Conservation (phyloP, 1,140 invertebrate species). For the Oryzaephilus surinamensis region DNA sequence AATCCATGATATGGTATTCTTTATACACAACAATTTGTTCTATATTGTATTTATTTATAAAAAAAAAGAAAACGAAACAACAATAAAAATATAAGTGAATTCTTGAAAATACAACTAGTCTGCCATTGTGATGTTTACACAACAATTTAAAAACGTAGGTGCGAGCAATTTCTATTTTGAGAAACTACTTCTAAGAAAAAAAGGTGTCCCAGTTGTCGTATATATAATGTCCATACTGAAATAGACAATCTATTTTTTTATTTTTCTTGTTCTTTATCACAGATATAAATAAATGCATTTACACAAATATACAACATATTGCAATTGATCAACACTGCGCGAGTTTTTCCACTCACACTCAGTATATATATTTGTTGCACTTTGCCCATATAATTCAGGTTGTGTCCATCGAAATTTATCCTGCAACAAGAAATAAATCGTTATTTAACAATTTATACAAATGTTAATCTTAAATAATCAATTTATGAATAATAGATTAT, state of each 20-base stretch:
- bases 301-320: conserved; percentile 38
- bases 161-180: conserved; percentile 19
- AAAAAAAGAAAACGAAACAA: conserved; percentile 28
- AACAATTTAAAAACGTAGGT: conserved; percentile 31
- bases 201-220: too few species aligned
- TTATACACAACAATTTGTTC: conserved; percentile 35
- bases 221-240: too few species aligned
- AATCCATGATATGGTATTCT: conserved; percentile 35
- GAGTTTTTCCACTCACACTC: conserved; percentile 20
- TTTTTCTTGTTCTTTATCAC: conserved; percentile 43
- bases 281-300: conserved; percentile 53
- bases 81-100: conserved; percentile 23
- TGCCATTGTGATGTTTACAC: conserved; percentile 22
- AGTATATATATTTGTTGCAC: conserved; percentile 26
- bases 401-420: too few species aligned
- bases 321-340: conserved; percentile 13
- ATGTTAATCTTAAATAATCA: too few species aligned
- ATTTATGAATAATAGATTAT: too few species aligned
- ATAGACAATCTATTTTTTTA: conserved; percentile 8
- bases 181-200: conserved; percentile 14
- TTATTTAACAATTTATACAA: too few species aligned
- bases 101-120: conserved; percentile 18
- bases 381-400: conserved; percentile 29
- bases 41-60: conserved; percentile 22
- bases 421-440: too few species aligned